Evolutionary conservation across 30 jellyfish, hydroid and myxozoan genomes (phyloP).

Genomic region (Clytia hemisphaerica): DNA sequence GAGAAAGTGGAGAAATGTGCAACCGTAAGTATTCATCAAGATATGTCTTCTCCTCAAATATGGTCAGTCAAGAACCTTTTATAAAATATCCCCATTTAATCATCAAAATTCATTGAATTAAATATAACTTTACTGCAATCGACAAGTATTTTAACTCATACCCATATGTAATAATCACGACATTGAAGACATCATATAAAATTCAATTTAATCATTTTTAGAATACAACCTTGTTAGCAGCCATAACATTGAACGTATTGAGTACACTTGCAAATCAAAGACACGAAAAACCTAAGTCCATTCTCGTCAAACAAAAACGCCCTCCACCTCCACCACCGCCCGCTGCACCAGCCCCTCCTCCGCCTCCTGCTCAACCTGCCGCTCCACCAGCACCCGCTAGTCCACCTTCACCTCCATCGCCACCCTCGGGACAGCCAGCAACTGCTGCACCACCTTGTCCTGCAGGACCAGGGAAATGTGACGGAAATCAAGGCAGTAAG

Average conservation of each 20-base stretch:
- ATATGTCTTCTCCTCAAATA: neutral
- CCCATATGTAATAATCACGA: too few species aligned
- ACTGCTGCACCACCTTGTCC: slow-evolving; percentile 55
- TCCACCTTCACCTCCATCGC: slow-evolving; percentile 62
- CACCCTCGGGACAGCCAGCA: slow-evolving; percentile 74
- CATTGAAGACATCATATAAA: too few species aligned
- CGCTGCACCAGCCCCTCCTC: slow-evolving; percentile 72
- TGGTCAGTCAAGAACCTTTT: too few species aligned
- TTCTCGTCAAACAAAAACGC: slow-evolving; percentile 26
- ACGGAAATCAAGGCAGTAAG: slow-evolving; percentile 87
- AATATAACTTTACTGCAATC: too few species aligned
- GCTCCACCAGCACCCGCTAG: slow-evolving; percentile 73
- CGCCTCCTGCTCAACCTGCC: slow-evolving; percentile 74
- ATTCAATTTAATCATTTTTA: too few species aligned
- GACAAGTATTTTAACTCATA: too few species aligned
- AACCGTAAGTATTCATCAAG: slow-evolving; percentile 37
- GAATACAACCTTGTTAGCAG: slow-evolving; percentile 95
- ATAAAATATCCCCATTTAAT: too few species aligned
- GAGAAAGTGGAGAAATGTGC: slow-evolving; percentile 85
- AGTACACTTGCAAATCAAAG: slow-evolving; percentile 76
- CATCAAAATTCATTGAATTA: too few species aligned
- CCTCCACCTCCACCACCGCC: slow-evolving; percentile 68
- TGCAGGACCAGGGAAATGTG: slow-evolving; percentile 36
- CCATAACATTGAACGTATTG: slow-evolving; percentile 87
- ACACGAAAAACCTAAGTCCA: slow-evolving; percentile 30